phyloP scores from a whole-genome alignment of 2,797 vertebrate species.

The Chromis chromis region DNA sequence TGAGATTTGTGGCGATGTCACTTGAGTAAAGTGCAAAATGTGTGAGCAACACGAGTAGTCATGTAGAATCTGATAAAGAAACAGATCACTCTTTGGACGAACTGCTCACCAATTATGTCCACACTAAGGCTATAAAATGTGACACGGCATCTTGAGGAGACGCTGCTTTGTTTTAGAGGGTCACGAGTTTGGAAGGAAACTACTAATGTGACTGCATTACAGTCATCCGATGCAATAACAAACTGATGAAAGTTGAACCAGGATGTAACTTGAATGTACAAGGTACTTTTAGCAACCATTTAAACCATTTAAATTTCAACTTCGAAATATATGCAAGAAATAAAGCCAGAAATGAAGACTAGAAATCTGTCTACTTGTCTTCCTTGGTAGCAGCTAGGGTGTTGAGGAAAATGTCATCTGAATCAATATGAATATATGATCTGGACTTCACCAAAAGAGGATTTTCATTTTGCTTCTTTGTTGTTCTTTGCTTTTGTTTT shows the following conservation, averaged over 20 bases:
- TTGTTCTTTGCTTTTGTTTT: background rate
- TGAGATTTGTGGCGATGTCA: background rate
- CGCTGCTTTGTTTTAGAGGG: background rate
- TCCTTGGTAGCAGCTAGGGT: no score
- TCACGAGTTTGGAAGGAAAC: background rate
- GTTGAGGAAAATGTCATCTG: background rate
- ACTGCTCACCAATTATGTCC: background rate
- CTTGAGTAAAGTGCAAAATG: background rate
- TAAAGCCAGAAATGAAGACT: no score
- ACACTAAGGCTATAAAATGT: background rate
- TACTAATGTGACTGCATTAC: background rate
- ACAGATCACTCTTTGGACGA: background rate
- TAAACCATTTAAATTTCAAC: no score
- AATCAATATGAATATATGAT: background rate
- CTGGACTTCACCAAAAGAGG: background rate
- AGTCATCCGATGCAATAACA: background rate
- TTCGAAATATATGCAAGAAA: no score
- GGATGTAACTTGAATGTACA: background rate
- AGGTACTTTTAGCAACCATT: no score
- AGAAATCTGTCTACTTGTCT: no score
- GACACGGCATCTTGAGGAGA: background rate
- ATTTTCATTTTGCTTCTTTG: background rate
- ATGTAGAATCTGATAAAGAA: slow-evolving; percentile 1
- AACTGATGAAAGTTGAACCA: background rate
- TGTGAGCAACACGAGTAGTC: background rate